phyloP scores from a whole-genome alignment of 2,888 invertebrate genomes.

The Falcaria lacertinaria region DNA sequence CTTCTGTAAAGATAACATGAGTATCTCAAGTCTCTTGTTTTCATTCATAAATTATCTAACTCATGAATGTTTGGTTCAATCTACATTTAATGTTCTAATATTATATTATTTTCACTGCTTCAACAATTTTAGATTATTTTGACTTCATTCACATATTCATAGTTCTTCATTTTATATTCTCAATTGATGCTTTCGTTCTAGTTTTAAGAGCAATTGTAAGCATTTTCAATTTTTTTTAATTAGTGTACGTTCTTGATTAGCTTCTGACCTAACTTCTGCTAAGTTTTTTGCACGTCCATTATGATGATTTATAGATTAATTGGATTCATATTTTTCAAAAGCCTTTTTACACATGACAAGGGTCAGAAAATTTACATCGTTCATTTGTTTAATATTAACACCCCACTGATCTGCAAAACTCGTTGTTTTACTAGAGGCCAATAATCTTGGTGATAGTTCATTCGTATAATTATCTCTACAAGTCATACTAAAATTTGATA shows the following conservation, averaged over 20 bases:
- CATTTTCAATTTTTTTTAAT: no score
- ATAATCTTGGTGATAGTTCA: neutral
- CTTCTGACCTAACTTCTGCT: no score
- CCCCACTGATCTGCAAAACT: neutral
- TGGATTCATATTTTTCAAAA: neutral
- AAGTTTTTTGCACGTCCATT: neutral
- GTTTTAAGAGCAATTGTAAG: no score
- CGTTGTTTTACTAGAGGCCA: neutral
- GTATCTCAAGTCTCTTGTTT: no score
- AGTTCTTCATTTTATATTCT: slow-evolving; percentile 34
- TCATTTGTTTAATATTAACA: neutral
- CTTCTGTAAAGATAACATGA: no score
- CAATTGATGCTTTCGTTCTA: slow-evolving; percentile 16
- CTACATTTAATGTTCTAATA: no score
- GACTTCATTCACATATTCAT: slow-evolving; percentile 12
- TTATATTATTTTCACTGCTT: no score
- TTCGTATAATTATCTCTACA: neutral
- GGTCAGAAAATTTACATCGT: neutral
- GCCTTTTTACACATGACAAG: neutral
- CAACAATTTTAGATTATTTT: no score
- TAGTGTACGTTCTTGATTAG: no score
- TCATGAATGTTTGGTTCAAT: no score
- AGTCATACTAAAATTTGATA: no score
- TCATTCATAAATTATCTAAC: no score
- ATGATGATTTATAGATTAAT: neutral